These are phyloP conservation scores for Neoaliturus tenellus DNA, from an alignment of 2,888 invertebrate genomes.

Conservation along the genomic window DNA sequence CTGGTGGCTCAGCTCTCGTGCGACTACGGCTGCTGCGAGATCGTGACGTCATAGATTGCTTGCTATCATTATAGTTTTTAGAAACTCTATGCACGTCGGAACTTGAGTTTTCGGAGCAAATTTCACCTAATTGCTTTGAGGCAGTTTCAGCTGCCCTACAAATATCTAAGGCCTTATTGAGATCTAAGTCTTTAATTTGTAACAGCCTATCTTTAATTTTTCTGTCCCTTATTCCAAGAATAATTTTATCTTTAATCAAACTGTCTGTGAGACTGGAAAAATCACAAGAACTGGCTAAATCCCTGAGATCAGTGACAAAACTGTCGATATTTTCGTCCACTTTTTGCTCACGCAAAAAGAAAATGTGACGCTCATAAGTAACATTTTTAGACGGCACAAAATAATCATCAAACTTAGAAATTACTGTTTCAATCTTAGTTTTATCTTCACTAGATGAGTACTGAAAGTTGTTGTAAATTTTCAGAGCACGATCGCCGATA, in stretches of 20 bases:
- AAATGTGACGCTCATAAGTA: not conserved
- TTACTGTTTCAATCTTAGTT: not conserved
- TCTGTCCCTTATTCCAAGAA: conserved; percentile 16
- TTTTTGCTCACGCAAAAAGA: conserved; percentile 18
- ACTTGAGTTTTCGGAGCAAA: not conserved
- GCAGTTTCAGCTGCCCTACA: conserved; percentile 20
- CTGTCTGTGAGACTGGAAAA: not conserved
- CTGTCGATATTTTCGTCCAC: not conserved
- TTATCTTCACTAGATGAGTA: not conserved
- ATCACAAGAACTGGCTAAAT: not conserved
- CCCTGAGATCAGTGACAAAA: conserved; percentile 24
- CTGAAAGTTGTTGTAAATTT: not conserved
- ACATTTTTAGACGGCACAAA: conserved; percentile 13
- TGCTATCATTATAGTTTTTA: too few relatives aligned
- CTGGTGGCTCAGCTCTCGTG: not conserved
- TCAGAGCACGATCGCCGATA: conserved; percentile 26
- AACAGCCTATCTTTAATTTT: conserved; percentile 22
- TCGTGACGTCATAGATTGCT: not conserved
- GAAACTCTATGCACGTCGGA: not conserved
- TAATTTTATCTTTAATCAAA: conserved; percentile 28
- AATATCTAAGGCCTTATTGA: conserved; percentile 19
- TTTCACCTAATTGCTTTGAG: not conserved
- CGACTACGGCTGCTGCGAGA: not conserved
- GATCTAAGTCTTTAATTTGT: conserved; percentile 14
- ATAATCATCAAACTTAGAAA: not conserved